Evolutionary conservation across 2,888 invertebrate species (phyloP).

Genomic region (Clunio marinus): DNA sequence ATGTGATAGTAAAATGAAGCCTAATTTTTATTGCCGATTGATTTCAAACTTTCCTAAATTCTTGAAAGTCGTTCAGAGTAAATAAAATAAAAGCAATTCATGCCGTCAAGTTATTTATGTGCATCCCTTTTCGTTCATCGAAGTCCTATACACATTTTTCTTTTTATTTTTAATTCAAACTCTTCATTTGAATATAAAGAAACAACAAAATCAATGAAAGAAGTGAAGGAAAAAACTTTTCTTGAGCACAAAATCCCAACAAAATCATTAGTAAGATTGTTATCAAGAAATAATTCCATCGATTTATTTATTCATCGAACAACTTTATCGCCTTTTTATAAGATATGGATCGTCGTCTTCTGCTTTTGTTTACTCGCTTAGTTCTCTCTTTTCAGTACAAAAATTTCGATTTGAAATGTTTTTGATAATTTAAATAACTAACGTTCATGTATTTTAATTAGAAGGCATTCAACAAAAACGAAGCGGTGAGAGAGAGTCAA

Average conservation of each 20-base stretch:
- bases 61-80: too few species aligned
- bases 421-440: neutral
- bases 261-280: conserved; percentile 21
- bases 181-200: neutral
- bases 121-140: neutral
- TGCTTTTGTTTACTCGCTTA: neutral
- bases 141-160: too few species aligned
- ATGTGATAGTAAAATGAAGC: too few species aligned
- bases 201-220: conserved; percentile 6
- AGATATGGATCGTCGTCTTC: neutral
- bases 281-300: conserved; percentile 17
- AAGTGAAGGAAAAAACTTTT: neutral
- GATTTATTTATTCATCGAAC: conserved; percentile 26
- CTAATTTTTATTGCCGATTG: too few species aligned
- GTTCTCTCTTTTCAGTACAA: neutral
- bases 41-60: too few species aligned
- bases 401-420: neutral
- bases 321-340: conserved; percentile 13
- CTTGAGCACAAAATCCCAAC: neutral
- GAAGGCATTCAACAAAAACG: conserved; percentile 21
- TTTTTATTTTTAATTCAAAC: too few species aligned
- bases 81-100: neutral
- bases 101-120: neutral
- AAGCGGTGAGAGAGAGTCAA: neutral
- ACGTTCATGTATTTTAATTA: conserved; percentile 30